Evolutionary conservation across 2,888 invertebrate species (phyloP).

Genomic region (Orchestes rusci): DNA sequence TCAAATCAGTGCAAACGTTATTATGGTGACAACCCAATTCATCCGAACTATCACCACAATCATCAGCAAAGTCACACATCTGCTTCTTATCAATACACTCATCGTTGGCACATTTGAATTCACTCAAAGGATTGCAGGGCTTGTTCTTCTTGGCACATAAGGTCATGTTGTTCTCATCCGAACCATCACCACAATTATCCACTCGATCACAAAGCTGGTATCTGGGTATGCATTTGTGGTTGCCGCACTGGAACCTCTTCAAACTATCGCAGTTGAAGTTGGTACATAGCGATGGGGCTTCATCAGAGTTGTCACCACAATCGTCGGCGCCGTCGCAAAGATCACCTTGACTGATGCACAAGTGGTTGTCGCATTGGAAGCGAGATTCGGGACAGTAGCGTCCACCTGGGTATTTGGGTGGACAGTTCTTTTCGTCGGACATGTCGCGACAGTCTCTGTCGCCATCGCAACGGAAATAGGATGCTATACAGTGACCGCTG

Average conservation of each 20-base stretch:
- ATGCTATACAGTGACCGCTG: constrained; percentile 88
- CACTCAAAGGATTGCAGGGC: constrained; percentile 68
- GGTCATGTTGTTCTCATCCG: constrained; percentile 93
- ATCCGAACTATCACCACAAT: constrained; percentile 86
- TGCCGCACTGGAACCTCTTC: constrained; percentile 78
- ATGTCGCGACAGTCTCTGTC: constrained; percentile 83
- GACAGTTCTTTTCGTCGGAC: constrained; percentile 85
- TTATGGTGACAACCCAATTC: constrained; percentile 81
- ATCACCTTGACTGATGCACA: constrained; percentile 85
- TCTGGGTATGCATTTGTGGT: constrained; percentile 77
- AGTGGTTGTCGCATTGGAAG: constrained; percentile 87
- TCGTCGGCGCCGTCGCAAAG: constrained; percentile 91
- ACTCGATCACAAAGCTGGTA: constrained; percentile 86
- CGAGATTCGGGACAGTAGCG: constrained; percentile 81
- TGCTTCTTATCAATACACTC: constrained; percentile 72
- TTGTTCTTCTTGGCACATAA: constrained; percentile 69
- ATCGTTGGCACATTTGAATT: constrained; percentile 84
- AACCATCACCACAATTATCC: constrained; percentile 91
- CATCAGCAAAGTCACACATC: constrained; percentile 77
- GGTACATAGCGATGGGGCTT: constrained; percentile 69
- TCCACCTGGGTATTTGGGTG: constrained; percentile 80
- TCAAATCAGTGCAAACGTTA: constrained; percentile 51
- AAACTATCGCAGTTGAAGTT: constrained; percentile 81
- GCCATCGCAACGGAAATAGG: constrained; percentile 83
- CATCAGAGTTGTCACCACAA: constrained; percentile 88